phyloP scores from a whole-genome alignment of 2,888 invertebrate species.

The Eilema sororculum region DNA sequence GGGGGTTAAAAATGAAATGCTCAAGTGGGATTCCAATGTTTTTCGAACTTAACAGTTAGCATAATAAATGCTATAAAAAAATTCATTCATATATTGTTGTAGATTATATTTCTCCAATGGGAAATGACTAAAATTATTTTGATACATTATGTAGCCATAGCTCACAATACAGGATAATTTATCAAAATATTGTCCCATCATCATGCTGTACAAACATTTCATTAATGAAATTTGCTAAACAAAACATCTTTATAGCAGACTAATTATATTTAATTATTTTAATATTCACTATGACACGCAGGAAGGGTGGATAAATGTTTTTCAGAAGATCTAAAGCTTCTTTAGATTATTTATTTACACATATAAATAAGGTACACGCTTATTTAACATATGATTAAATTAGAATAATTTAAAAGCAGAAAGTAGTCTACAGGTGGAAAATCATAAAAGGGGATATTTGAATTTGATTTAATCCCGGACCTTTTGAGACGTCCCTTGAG shows the following conservation, averaged over 20 bases:
- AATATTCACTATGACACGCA: not conserved
- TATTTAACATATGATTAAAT: conserved; percentile 48
- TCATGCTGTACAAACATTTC: not conserved
- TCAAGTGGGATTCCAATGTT: too few relatives aligned
- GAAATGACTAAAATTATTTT: not conserved
- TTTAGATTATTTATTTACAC: not conserved
- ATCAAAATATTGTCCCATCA: not conserved
- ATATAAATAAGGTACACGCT: conserved; percentile 11
- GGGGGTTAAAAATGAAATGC: too few relatives aligned
- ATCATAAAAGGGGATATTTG: conserved; percentile 50
- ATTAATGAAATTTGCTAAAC: conserved; percentile 10
- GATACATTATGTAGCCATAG: not conserved
- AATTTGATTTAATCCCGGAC: conserved; percentile 50
- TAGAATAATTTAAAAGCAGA: conserved; percentile 33
- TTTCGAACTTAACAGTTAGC: too few relatives aligned
- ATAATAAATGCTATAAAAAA: too few relatives aligned
- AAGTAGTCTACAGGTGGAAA: conserved; percentile 31
- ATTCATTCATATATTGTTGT: too few relatives aligned
- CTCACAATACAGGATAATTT: not conserved
- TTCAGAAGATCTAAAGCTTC: not conserved
- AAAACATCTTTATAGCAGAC: conserved; percentile 15
- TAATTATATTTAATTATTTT: conserved; percentile 3
- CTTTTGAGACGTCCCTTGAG: conserved; percentile 45
- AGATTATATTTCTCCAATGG: not conserved
- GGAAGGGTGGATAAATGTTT: not conserved